Evolutionary conservation across 2,888 invertebrate species (phyloP).

Genomic region (Ectropis crepuscularia): DNA sequence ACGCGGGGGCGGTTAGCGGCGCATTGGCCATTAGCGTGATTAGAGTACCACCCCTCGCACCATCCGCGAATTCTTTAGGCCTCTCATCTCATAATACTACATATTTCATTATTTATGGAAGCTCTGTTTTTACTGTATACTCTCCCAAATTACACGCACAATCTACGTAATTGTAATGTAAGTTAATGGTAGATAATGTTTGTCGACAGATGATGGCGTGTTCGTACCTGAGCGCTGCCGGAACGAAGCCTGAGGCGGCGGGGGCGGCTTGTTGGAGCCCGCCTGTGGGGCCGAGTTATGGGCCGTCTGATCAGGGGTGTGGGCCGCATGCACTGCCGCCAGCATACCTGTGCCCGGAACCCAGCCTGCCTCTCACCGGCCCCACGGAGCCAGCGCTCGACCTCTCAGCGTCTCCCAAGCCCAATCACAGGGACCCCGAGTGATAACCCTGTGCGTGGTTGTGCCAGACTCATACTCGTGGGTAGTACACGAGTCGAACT

Average conservation of each 20-base stretch:
- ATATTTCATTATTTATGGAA: constrained; percentile 84
- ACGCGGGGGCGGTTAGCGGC: constrained; percentile 52
- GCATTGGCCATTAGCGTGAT: constrained; percentile 85
- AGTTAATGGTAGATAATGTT: constrained; percentile 33
- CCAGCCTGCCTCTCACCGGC: constrained; percentile 6
- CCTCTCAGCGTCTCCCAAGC: constrained; percentile 60
- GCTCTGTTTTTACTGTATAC: constrained; percentile 69
- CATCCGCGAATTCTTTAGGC: constrained; percentile 80
- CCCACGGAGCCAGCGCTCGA: constrained; percentile 69
- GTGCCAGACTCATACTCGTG: constrained; percentile 55
- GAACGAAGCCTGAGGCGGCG: constrained; percentile 61
- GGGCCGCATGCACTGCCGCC: constrained; percentile 13
- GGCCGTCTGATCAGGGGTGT: constrained; percentile 55
- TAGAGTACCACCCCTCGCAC: constrained; percentile 68
- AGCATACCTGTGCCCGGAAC: constrained; percentile 22
- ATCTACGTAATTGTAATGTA: constrained; percentile 59
- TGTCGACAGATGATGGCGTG: constrained; percentile 83
- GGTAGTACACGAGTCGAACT: constrained; percentile 53
- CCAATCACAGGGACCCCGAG: constrained; percentile 61
- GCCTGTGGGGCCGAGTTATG: constrained; percentile 51
- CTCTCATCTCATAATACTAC: constrained; percentile 82
- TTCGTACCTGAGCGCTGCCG: constrained; percentile 75
- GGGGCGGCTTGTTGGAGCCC: constrained; percentile 73
- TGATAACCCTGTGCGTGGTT: constrained; percentile 74
- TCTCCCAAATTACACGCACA: constrained; percentile 72